Conservation (phyloP, 2,797 vertebrate species). For the Choloepus didactylus region DNA sequence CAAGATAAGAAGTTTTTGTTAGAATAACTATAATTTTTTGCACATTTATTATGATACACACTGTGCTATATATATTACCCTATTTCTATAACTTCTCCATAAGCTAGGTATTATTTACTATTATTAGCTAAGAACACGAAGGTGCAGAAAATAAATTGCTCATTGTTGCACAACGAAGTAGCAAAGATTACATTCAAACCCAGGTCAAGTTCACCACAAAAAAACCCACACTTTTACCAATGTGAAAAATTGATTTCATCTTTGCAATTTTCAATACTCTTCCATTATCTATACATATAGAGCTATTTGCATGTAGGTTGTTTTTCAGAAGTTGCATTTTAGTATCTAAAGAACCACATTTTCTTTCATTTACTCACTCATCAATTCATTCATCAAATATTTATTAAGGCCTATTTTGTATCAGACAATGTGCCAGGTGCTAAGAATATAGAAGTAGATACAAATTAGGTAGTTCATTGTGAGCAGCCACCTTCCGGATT, state of each 20-base stretch:
- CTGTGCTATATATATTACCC: background rate
- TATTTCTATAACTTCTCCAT: background rate
- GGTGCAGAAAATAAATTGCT: background rate
- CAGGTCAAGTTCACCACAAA: background rate
- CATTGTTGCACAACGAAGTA: background rate
- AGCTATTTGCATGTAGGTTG: background rate
- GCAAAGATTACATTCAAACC: background rate
- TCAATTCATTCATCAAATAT: background rate
- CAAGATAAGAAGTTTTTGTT: conserved; percentile 5
- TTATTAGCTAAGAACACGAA: background rate
- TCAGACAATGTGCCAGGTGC: background rate
- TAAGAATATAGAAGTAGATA: background rate
- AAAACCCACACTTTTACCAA: background rate
- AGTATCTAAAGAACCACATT: background rate
- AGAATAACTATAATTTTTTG: background rate
- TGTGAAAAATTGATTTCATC: background rate
- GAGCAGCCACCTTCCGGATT: too few species aligned
- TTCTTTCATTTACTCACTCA: background rate
- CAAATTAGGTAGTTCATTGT: background rate
- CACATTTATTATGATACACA: background rate
- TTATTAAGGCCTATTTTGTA: background rate
- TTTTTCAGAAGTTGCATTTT: background rate
- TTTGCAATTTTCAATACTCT: background rate
- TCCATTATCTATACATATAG: background rate
- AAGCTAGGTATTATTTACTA: background rate